Base-by-base conservation (phyloP, 2,888 invertebrate species). In the Euplexia lucipara region DNA sequence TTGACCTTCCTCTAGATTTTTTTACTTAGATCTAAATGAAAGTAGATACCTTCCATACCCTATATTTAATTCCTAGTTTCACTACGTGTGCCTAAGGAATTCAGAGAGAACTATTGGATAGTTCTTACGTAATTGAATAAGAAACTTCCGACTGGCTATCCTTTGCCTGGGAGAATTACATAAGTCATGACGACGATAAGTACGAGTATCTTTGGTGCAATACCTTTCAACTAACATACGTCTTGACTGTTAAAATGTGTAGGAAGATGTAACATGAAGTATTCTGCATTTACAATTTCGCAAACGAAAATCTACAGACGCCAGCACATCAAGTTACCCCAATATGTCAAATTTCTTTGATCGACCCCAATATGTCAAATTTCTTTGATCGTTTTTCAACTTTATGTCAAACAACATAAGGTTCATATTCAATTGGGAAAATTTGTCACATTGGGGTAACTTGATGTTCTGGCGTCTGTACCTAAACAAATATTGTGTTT, bases 101-200 rank as follows among this genome's bases (percentile, higher is more conserved):
- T 47, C 45, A 37, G 68, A 32, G 37, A 66, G 66, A 74, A 66
- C 44, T 37, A 77, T 70, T 72, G 52, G 52, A 16, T 73, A 59
- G 59, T 57, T 60, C 47, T 71, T 60, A 66, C 52, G 77, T 74
- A 77, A 65, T 66, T 74, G 48, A 59, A 70, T 70, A 64, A 76
- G 71, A 54, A 64, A 53, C 45, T 49, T 69, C 63, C 49, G 39
- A 64, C 39, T 72, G 30, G 20, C 47, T 52, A 59, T 56, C 32
- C 39, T 65, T 44, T 44, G 30, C 45, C 62, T 54, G 51, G 32
- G 16, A 37, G 51, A 42, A 12, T 75, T 71, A 68, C 54, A 68
- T 75, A 69, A 69, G 41, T 42, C 18, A 75, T 47, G 61, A 52
- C 32, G 53, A 42, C 32, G 53, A 42, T 67, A 44, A 14, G 20